Percentiles rank a stretch among this genome's conserved stretches.
phyloP scores from a whole-genome alignment of 2,113 vertebrate genomes.

The Ahaetulla prasina region DNA sequence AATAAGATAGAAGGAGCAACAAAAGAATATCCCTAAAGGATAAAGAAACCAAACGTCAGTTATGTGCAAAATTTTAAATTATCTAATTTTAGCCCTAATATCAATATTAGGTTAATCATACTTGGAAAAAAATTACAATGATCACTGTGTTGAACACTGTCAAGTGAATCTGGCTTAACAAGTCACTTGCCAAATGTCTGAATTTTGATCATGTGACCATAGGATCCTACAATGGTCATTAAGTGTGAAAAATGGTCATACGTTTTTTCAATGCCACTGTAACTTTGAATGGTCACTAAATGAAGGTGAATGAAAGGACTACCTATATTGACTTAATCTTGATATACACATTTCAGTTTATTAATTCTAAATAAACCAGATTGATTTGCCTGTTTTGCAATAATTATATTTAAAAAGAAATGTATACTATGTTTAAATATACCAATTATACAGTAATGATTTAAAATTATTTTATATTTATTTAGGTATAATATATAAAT shows the following conservation, averaged over 20 bases:
- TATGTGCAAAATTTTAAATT: constrained; percentile 59
- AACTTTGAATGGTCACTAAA: background rate
- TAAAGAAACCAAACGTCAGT: constrained; percentile 49
- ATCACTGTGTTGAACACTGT: background rate
- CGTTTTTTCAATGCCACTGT: background rate
- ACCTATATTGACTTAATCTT: background rate
- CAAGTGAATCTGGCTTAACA: too few relatives aligned
- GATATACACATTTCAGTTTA: background rate
- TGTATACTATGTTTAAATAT: background rate
- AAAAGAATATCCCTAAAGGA: constrained; percentile 89
- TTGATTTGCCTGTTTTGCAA: background rate
- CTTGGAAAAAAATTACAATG: background rate
- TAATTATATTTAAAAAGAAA: background rate
- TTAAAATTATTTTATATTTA: too few relatives aligned
- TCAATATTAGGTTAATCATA: constrained; percentile 44
- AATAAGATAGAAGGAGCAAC: constrained; percentile 96
- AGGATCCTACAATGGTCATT: background rate
- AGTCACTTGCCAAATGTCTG: background rate
- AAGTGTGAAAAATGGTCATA: background rate
- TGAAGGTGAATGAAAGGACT: too few relatives aligned
- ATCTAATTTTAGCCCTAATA: constrained; percentile 67
- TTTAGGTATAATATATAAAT: too few relatives aligned
- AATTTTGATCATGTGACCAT: background rate
- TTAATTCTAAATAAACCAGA: background rate
- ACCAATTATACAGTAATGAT: too few relatives aligned